Evolutionary conservation across 2,888 invertebrate species (phyloP).

Genomic region (Rhingia campestris): DNA sequence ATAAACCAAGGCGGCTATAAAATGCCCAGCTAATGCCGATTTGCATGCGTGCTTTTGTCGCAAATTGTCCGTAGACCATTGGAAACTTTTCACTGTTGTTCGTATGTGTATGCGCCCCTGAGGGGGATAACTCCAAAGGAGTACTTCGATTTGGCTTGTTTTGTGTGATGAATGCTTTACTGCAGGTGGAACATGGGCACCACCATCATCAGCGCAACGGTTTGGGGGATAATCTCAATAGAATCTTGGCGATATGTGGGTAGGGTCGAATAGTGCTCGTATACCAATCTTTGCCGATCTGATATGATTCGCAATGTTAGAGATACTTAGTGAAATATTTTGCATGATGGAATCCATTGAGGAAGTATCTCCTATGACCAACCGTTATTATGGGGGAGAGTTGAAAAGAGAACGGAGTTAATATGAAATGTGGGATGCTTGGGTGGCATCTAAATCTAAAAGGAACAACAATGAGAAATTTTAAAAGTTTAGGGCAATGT

Average conservation of each 20-base stretch:
- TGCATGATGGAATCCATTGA: slow-evolving; percentile 38
- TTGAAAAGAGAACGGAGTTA: slow-evolving; percentile 18
- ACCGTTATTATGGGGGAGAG: slow-evolving; percentile 44
- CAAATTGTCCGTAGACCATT: slow-evolving; percentile 61
- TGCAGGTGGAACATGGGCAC: slow-evolving; percentile 66
- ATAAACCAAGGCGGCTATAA: slow-evolving; percentile 59
- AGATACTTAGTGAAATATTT: slow-evolving; percentile 33
- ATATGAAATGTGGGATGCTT: neutral
- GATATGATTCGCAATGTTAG: slow-evolving; percentile 57
- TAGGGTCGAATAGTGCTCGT: slow-evolving; percentile 35
- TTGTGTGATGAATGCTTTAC: slow-evolving; percentile 63
- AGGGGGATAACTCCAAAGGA: slow-evolving; percentile 22
- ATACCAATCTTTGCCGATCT: slow-evolving; percentile 39
- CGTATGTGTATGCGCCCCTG: slow-evolving; percentile 8
- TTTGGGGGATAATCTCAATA: slow-evolving; percentile 44
- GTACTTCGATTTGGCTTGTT: slow-evolving; percentile 64
- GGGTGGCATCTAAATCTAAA: too few species aligned
- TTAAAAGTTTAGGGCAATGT: too few species aligned
- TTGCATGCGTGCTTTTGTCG: slow-evolving; percentile 74
- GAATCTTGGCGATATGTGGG: slow-evolving; percentile 66
- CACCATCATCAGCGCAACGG: slow-evolving; percentile 3
- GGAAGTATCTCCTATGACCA: slow-evolving; percentile 27
- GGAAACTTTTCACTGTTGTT: slow-evolving; percentile 5
- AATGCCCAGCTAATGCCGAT: slow-evolving; percentile 63
- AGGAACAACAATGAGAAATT: too few species aligned